These are phyloP conservation scores for Drosophila fuyamai DNA, from an alignment of 1,140 invertebrate species.

Conservation along the genomic window DNA sequence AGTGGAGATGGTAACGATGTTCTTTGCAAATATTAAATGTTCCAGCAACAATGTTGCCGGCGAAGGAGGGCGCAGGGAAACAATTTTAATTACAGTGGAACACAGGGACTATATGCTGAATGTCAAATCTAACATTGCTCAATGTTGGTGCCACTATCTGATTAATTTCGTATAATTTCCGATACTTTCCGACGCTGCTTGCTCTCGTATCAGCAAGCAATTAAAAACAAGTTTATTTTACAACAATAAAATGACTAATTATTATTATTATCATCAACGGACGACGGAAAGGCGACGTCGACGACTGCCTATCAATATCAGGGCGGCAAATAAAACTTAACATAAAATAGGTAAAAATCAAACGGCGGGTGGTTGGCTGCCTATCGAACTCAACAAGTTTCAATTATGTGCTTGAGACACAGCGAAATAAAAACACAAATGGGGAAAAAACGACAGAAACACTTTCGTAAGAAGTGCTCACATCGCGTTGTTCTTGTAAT, in stretches of 20 bases:
- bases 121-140: conserved; percentile 34
- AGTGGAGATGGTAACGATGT: conserved; percentile 28
- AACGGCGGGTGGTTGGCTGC: conserved; percentile 12
- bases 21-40: conserved; percentile 58
- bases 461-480: conserved; percentile 76
- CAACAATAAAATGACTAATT: conserved; percentile 83
- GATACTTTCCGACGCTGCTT: conserved; percentile 31
- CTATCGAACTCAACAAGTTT: conserved; percentile 76
- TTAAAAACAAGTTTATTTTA: conserved; percentile 83
- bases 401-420: conserved; percentile 75
- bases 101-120: conserved; percentile 4
- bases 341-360: conserved; percentile 75
- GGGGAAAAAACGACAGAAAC: conserved; percentile 54
- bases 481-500: conserved; percentile 65
- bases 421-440: conserved; percentile 34
- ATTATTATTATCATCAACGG: conserved; percentile 76
- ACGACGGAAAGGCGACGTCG: conserved; percentile 15
- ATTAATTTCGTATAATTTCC: conserved; percentile 53
- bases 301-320: conserved; percentile 63
- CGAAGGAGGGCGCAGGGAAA: conserved; percentile 2
- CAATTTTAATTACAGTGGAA: conserved; percentile 31
- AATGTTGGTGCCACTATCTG: conserved; percentile 33
- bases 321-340: conserved; percentile 75
- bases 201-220: conserved; percentile 59
- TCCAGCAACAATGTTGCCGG: conserved; percentile 46